These are phyloP conservation scores for Melozone crissalis DNA, from an alignment of 2,113 vertebrate genomes.

Conservation along the genomic window DNA sequence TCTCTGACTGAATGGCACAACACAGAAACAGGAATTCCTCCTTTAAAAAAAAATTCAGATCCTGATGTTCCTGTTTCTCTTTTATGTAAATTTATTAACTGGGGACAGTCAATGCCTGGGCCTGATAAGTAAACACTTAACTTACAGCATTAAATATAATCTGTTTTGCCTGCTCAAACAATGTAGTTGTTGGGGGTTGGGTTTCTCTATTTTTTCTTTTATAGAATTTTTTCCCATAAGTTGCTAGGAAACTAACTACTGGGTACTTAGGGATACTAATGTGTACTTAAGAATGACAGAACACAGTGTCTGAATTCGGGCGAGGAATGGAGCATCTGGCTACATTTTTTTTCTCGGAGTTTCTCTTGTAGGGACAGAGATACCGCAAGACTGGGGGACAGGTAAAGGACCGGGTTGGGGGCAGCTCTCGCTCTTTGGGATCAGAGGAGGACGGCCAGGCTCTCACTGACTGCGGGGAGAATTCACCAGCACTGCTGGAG, in stretches of 20 bases:
- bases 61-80: background rate
- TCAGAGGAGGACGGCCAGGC: background rate
- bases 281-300: background rate
- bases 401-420: background rate
- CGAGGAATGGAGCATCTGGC: background rate
- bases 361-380: background rate
- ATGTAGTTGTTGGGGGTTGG: background rate
- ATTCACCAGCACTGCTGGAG: background rate
- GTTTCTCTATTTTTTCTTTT: background rate
- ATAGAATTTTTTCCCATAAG: background rate
- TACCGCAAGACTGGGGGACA: background rate
- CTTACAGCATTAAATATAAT: background rate
- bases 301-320: background rate
- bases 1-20: background rate
- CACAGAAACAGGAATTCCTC: background rate
- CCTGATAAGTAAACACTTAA: background rate
- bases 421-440: background rate
- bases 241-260: background rate
- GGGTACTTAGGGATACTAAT: background rate
- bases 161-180: background rate
- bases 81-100: background rate
- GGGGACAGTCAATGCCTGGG: background rate
- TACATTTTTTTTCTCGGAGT: background rate
- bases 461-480: background rate
- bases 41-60: background rate